phyloP scores from a whole-genome alignment of 2,888 invertebrate species.

The Apocheima hispidaria region DNA sequence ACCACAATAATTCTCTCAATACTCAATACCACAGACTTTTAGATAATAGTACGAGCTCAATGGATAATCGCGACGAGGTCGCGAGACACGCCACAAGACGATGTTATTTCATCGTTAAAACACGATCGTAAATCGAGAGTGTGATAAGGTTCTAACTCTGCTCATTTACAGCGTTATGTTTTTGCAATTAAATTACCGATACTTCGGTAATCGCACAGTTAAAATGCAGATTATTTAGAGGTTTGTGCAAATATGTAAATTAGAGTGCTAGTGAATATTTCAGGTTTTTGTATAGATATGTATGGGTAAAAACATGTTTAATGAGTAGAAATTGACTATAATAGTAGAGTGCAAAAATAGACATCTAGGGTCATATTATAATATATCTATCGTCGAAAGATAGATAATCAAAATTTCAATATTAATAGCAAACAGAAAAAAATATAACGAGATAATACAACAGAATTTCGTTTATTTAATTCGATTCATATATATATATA shows the following conservation, averaged over 20 bases:
- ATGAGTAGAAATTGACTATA: too few species aligned
- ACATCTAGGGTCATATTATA: background rate
- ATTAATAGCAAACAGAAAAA: too few species aligned
- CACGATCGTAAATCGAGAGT: background rate
- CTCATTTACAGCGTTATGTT: background rate
- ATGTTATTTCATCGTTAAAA: background rate
- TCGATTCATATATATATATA: too few species aligned
- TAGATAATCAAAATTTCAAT: too few species aligned
- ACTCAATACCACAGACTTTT: too few species aligned
- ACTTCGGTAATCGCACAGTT: background rate
- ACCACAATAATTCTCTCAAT: too few species aligned
- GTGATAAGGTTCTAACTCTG: background rate
- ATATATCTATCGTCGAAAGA: background rate
- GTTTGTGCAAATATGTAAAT: background rate
- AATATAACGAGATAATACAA: too few species aligned
- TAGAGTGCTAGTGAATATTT: background rate
- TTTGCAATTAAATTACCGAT: background rate
- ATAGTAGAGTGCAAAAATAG: too few species aligned
- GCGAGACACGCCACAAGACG: background rate
- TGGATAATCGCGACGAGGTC: background rate
- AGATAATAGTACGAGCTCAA: background rate
- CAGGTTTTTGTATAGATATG: background rate
- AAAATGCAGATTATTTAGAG: background rate
- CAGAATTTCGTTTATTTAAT: too few species aligned
- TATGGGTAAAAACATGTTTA: background rate